Evolutionary conservation across 2,113 vertebrate species (phyloP).

Genomic region (Sceloporus undulatus): DNA sequence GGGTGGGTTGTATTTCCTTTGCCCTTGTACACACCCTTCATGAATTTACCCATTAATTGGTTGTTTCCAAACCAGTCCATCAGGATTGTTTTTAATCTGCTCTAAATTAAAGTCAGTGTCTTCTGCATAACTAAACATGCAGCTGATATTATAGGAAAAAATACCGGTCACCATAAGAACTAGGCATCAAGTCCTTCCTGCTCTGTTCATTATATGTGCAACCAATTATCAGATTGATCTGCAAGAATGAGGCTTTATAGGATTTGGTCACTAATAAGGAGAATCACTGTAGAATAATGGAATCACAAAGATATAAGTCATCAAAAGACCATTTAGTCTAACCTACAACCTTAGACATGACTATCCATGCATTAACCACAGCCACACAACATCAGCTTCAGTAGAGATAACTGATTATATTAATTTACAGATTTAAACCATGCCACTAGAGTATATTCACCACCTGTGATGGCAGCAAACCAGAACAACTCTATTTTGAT

Average conservation of each 20-base stretch:
- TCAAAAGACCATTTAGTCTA: background rate
- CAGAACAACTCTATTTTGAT: background rate
- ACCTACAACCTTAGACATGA: background rate
- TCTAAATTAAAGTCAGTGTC: background rate
- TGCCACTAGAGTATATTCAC: background rate
- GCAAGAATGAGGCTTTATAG: background rate
- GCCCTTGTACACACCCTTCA: background rate
- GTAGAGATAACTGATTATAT: background rate
- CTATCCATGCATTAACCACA: background rate
- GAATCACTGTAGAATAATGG: background rate
- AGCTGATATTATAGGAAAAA: background rate
- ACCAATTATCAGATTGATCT: background rate
- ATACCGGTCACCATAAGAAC: background rate
- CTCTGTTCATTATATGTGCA: background rate
- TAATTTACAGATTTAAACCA: background rate
- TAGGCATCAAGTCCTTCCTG: background rate
- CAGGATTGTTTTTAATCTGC: background rate
- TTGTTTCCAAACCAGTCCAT: background rate
- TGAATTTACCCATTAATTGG: background rate
- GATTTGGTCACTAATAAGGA: background rate
- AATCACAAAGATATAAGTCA: background rate
- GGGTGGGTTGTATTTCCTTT: background rate
- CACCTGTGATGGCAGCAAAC: background rate
- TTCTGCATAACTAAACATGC: background rate
- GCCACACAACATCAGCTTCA: background rate